Percentiles rank a stretch among this genome's conserved stretches.
These are phyloP conservation scores for Hippopotamyrus pictus DNA, from an alignment of 2,797 vertebrate species.

Conservation along the genomic window DNA sequence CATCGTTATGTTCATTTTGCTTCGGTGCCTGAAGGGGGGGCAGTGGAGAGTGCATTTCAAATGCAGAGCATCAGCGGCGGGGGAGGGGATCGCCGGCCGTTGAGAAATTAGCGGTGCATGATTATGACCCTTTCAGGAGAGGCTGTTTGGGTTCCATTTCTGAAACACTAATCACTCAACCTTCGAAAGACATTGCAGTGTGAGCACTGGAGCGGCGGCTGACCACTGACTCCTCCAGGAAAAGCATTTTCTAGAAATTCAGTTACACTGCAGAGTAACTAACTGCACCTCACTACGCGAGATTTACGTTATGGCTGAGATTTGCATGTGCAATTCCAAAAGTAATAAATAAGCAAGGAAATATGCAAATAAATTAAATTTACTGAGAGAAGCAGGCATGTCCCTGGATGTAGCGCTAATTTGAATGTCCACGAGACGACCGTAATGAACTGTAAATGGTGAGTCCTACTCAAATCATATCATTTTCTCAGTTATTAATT, in stretches of 20 bases:
- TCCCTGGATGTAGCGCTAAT: not conserved
- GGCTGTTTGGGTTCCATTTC: conserved; percentile 2
- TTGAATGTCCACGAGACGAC: not conserved
- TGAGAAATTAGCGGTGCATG: not conserved
- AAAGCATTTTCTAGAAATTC: not conserved
- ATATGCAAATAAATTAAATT: not conserved
- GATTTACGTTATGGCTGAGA: not conserved
- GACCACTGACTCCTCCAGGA: not conserved
- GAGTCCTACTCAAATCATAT: not conserved
- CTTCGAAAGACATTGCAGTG: conserved; percentile 17
- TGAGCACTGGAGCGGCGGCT: not conserved
- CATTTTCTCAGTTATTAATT: not conserved
- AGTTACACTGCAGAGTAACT: not conserved
- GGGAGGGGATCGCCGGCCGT: not conserved
- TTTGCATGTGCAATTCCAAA: not conserved
- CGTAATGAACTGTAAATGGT: not conserved
- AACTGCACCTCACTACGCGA: not conserved
- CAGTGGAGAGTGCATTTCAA: not conserved
- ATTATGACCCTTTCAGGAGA: not conserved
- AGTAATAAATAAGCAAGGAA: not conserved
- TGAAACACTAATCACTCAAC: conserved; percentile 19
- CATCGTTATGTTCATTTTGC: not conserved
- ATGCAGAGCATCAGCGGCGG: not conserved
- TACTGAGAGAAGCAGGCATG: not conserved
- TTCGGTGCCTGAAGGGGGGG: not conserved